phyloP scores from a whole-genome alignment of 64 coral and sea anemone species.

The Montipora cactus region DNA sequence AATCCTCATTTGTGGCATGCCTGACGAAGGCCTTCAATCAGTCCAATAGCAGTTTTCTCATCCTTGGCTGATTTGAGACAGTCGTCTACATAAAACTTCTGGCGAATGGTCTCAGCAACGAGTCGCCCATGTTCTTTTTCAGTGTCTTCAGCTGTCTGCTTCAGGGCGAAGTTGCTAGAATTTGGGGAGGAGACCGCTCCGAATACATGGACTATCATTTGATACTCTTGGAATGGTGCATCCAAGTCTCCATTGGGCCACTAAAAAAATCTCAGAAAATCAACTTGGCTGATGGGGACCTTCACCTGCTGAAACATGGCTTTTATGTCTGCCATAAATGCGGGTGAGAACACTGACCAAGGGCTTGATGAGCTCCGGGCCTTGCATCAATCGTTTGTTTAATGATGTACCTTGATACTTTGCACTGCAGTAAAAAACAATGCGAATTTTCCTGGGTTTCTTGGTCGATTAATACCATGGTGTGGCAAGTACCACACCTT shows the following conservation, averaged over 20 bases:
- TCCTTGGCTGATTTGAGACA: background rate
- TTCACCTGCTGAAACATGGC: slow-evolving; percentile 34
- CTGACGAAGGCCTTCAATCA: slow-evolving; percentile 2
- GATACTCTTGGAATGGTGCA: background rate
- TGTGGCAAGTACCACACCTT: slow-evolving; percentile 44
- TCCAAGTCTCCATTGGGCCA: slow-evolving; percentile 20
- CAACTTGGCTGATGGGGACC: background rate
- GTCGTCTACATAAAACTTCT: slow-evolving; percentile 31
- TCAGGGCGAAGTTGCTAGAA: slow-evolving; percentile 16
- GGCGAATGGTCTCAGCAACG: background rate
- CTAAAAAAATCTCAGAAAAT: slow-evolving; percentile 26
- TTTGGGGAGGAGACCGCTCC: slow-evolving; percentile 9
- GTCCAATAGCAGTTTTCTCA: background rate
- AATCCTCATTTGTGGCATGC: slow-evolving; percentile 26
- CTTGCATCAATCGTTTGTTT: no score
- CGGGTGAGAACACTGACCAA: slow-evolving; percentile 9
- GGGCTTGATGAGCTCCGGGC: no score
- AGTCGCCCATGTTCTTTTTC: slow-evolving; percentile 6
- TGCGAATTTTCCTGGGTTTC: slow-evolving; percentile 8
- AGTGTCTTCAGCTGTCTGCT: background rate
- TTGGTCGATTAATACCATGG: slow-evolving; percentile 16
- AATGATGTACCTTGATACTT: background rate
- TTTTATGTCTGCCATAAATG: slow-evolving; percentile 40
- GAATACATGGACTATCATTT: slow-evolving; percentile 22
- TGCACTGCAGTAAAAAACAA: slow-evolving; percentile 51